Conservation (phyloP, 2,888 invertebrate genomes). For the Leucozona laternaria region DNA sequence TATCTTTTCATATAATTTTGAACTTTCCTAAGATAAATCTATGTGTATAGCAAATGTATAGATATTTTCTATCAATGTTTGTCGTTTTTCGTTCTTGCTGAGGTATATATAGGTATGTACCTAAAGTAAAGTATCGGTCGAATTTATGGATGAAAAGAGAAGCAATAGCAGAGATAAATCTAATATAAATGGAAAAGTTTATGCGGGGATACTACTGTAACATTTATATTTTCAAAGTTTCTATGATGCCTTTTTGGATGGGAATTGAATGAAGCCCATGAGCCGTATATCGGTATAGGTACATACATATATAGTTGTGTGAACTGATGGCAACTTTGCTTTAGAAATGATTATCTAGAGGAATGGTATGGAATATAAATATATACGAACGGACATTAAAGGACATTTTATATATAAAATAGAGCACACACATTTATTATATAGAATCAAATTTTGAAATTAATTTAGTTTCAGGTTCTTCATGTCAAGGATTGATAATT, state of each 20-base stretch:
- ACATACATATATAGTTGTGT: slow-evolving; percentile 5
- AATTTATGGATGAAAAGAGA: slow-evolving; percentile 37
- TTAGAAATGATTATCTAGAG: slow-evolving; percentile 50
- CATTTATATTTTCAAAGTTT: slow-evolving; percentile 65
- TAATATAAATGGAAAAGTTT: slow-evolving; percentile 68
- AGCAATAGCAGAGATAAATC: slow-evolving; percentile 58
- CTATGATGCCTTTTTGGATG: slow-evolving; percentile 5
- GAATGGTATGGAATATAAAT: slow-evolving; percentile 27
- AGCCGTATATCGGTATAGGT: no score
- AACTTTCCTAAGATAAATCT: slow-evolving; percentile 29
- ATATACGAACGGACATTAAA: background rate
- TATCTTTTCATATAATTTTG: background rate
- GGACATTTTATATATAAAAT: background rate
- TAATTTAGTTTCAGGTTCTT: background rate
- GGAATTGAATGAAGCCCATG: slow-evolving; percentile 31
- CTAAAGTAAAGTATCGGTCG: slow-evolving; percentile 27
- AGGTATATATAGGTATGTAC: no score
- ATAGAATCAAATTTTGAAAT: background rate
- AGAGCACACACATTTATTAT: no score
- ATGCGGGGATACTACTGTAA: slow-evolving; percentile 44
- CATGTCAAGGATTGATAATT: background rate
- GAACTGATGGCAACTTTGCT: slow-evolving; percentile 35
- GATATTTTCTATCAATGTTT: slow-evolving; percentile 61
- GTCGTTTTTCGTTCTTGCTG: slow-evolving; percentile 29
- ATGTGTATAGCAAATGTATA: slow-evolving; percentile 27